Base-by-base conservation (phyloP, 2,113 vertebrate genomes). In the Guaruba guarouba region DNA sequence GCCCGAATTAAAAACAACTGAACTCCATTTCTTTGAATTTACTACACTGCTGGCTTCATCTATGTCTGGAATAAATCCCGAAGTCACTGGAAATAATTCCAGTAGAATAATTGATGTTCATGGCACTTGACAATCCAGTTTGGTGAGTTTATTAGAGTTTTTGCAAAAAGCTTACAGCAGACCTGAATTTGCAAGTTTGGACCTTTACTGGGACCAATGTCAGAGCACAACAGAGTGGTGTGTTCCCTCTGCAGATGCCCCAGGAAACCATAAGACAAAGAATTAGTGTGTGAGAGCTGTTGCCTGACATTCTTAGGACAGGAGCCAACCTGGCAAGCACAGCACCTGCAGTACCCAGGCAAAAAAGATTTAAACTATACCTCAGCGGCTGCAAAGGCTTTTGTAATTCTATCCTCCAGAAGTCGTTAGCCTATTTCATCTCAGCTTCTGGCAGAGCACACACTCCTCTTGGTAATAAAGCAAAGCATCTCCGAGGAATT, bases 401-500 rank as follows among this genome's bases (percentile, higher is more conserved):
- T 74, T 75, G 91, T 90, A 93, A 91, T 82, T 66, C 43, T 89
- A 13, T 28, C 61, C 64, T 92, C 44, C 0, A 0, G 73, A 95
- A 93, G 90, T 48, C 16, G 1, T 54, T 70, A 90, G 71, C 80
- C 91, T 93, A 86, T 55, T 95, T 96, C 82, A 87, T 68, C 69
- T 66, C 3, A 3, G 46, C 46, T 91, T 46, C 64, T 91, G 61
- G 69, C 62, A 86, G 68, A 84, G 46, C 23, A 55, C 46, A 77
- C 10, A 5, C 19, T 70, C 23, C 39, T 93, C 51, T 37, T 64
- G 55, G n/a, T 91, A 96, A 89, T 84, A 88, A 88, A 92, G 73
- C 18, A 86, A 84, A 88, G 33, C 61, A 71, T 43, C 91, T 81
- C 80, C 22, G 73, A 92, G 91, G 86, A 93, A 94, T 92, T 89